These are phyloP conservation scores for Ophioninae sp. DNA, from an alignment of 2,888 invertebrate species.

Conservation along the genomic window DNA sequence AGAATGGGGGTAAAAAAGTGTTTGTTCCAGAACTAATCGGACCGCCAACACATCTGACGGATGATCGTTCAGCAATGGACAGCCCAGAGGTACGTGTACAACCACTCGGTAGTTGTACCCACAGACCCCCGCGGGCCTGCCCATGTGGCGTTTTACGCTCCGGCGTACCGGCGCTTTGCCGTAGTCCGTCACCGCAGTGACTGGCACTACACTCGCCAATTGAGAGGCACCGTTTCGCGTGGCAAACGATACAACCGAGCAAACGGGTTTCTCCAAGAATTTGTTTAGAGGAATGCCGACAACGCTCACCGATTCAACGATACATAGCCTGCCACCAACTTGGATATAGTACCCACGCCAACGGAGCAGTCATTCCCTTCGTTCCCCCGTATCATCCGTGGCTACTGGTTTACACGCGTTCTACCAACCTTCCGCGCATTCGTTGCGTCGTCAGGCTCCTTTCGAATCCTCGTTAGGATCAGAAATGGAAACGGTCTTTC, in stretches of 20 bases:
- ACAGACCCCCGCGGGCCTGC: not conserved
- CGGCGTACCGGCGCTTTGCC: constrained; percentile 41
- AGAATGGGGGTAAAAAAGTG: constrained; percentile 9
- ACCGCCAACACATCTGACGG: constrained; percentile 32
- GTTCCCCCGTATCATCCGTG: constrained; percentile 53
- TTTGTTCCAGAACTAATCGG: constrained; percentile 24
- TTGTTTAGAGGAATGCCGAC: constrained; percentile 76
- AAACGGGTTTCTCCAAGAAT: constrained; percentile 78
- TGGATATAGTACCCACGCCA: constrained; percentile 66
- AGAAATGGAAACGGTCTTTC: not conserved
- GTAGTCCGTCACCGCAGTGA: constrained; percentile 46
- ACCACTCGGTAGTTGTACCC: not conserved
- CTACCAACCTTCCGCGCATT: constrained; percentile 41
- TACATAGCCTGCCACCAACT: constrained; percentile 63
- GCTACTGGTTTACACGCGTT: constrained; percentile 56
- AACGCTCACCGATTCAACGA: constrained; percentile 70
- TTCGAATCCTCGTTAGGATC: constrained; percentile 16
- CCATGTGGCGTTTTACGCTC: constrained; percentile 12
- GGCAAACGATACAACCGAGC: constrained; percentile 69
- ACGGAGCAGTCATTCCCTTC: constrained; percentile 62
- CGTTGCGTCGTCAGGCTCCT: constrained; percentile 21
- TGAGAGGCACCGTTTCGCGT: constrained; percentile 66
- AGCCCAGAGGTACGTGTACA: constrained; percentile 12
- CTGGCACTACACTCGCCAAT: constrained; percentile 51
- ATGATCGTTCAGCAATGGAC: constrained; percentile 39